phyloP scores from a whole-genome alignment of 2,113 vertebrate genomes.

The Oenanthe oenanthe region DNA sequence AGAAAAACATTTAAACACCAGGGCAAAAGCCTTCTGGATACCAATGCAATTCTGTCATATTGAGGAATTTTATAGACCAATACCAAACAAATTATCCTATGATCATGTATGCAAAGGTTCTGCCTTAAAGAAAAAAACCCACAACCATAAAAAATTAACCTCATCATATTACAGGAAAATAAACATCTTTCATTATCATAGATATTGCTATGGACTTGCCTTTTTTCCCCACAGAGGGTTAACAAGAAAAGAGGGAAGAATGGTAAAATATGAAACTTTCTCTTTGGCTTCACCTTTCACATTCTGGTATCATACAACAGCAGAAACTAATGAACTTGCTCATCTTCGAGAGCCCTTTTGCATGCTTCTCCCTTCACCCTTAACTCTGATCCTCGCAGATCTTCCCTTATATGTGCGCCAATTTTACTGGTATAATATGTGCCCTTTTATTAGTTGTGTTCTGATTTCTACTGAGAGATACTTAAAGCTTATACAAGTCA shows the following conservation, averaged over 20 bases:
- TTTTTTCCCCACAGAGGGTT: not conserved
- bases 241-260: not conserved
- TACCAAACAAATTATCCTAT: not conserved
- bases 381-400: slow-evolving; percentile 1
- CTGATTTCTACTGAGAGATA: slow-evolving; percentile 47
- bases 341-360: slow-evolving; percentile 1
- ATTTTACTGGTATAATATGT: slow-evolving; percentile 24
- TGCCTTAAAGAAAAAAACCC: not conserved
- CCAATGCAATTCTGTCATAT: not conserved
- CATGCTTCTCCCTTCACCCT: slow-evolving; percentile 28
- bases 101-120: not conserved
- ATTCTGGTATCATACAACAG: not conserved
- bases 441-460: slow-evolving; percentile 50
- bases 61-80: not conserved
- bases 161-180: not conserved
- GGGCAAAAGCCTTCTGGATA: not conserved
- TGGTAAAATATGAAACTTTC: not conserved
- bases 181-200: not conserved
- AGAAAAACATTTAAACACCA: not conserved
- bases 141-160: not conserved
- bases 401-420: not conserved
- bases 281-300: slow-evolving; percentile 36
- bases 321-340: slow-evolving; percentile 15
- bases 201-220: not conserved
- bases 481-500: slow-evolving; percentile 52